Base-by-base conservation (phyloP, 2,888 invertebrate genomes). In the Caenorhabditis sp. region DNA sequence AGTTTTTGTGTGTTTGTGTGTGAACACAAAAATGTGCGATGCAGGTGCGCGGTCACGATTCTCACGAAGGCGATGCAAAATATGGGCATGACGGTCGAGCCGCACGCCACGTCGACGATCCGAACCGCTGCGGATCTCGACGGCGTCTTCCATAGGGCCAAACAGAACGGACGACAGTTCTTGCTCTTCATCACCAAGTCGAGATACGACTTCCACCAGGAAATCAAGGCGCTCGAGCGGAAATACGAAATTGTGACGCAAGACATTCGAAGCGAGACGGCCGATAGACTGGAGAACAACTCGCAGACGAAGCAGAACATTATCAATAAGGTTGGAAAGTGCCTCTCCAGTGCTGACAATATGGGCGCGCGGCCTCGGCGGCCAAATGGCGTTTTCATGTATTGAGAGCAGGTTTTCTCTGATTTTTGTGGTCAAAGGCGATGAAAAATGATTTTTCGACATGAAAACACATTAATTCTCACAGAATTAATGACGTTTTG, bases 181-280 rank as follows among this genome's bases (percentile, higher is more conserved):
- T 15, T 73, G 11, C n/a, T 73, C 8, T 73, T 73, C 59, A 46
- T 73, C 8, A 59, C 65, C 6, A 35, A 41, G 5, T n/a, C n/a
- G 0, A 1, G 2, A 0, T 27, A 30, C 22, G 17, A 65, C 24
- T 46, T 43, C 15, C 73, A 73, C 15, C n/a, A 26, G 3, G 39
- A 59, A 2, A 77, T 77, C 46, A 77, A 77, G 13, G 13, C n/a
- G 1, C 45, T 77, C 7, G 77, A 77, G 32, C 77, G 66, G 11
- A 32, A 66, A 17, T 72, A 24, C 45, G 55, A 77, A 7, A 15
- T 77, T 5, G 24, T 59, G 5, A 77, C 71, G 0, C 76, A 76
- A 15, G 76, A 76, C n/a, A 30, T 76, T n/a, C 35, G 48, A 1
- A 46, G 20, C 7, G 41, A 30, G 3, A 66, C 53, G 0, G 74